Percentiles rank a stretch among this genome's conserved stretches.
phyloP scores from a whole-genome alignment of 1,140 invertebrate genomes.

The Acyrthosiphon pisum region DNA sequence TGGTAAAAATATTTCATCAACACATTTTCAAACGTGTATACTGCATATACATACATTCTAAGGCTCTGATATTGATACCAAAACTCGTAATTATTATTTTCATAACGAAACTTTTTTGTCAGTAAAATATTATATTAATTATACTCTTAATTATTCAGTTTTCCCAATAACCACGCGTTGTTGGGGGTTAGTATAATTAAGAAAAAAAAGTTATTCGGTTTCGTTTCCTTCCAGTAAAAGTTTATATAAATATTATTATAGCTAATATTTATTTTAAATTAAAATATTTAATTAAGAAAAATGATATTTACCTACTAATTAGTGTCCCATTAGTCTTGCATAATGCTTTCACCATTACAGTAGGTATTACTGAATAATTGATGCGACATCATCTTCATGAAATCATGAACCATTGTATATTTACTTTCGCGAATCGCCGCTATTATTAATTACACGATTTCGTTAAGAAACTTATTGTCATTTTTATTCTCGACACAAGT shows the following conservation, averaged over 20 bases:
- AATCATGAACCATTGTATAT: not conserved
- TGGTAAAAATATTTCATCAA: not conserved
- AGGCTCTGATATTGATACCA: not conserved
- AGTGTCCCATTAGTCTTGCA: not conserved
- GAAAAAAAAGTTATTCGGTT: not conserved
- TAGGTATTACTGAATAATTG: not conserved
- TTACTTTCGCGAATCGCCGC: not conserved
- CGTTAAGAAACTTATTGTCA: not conserved
- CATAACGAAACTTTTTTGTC: not conserved
- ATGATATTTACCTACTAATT: not conserved
- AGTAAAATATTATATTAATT: not conserved
- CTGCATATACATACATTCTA: not conserved
- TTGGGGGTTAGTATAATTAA: not conserved
- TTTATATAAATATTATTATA: not conserved
- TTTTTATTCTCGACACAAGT: not conserved
- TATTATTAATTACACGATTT: conserved; percentile 33
- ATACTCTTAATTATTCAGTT: not conserved
- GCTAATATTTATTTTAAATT: not conserved
- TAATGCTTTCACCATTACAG: conserved; percentile 28
- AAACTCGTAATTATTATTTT: not conserved
- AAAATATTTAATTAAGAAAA: not conserved
- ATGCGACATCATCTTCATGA: not conserved
- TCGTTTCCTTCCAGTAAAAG: not conserved
- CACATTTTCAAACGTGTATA: not conserved
- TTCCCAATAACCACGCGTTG: not conserved